phyloP scores from a whole-genome alignment of 2,113 vertebrate species.

The Cottus gobio region DNA sequence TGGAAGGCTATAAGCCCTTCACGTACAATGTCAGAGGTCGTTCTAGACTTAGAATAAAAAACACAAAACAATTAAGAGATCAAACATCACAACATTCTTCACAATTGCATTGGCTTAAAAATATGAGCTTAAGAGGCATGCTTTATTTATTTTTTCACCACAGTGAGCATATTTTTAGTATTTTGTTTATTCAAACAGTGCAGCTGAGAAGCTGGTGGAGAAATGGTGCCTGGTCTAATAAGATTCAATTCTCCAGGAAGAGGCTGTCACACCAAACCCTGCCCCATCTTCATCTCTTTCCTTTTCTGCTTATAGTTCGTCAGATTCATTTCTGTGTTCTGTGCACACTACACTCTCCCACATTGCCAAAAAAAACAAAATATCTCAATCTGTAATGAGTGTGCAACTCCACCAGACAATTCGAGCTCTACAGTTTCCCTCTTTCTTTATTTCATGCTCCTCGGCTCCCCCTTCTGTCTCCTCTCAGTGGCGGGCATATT shows the following conservation, averaged over 20 bases:
- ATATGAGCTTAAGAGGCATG: background rate
- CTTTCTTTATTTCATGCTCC: background rate
- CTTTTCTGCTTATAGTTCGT: slow-evolving; percentile 11
- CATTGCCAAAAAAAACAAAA: background rate
- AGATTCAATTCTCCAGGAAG: slow-evolving; percentile 44
- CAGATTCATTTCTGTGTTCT: slow-evolving; percentile 37
- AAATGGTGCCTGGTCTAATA: no score
- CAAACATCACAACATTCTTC: background rate
- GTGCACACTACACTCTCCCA: slow-evolving; percentile 21
- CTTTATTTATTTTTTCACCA: slow-evolving; percentile 1
- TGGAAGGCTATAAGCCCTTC: background rate
- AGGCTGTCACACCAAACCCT: slow-evolving; percentile 31
- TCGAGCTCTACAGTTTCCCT: background rate
- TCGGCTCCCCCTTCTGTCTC: background rate
- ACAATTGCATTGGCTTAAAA: slow-evolving; percentile 10
- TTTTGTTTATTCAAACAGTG: slow-evolving; percentile 44
- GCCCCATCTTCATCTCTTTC: slow-evolving; percentile 18
- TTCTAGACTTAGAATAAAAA: background rate
- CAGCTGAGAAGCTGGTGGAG: slow-evolving; percentile 11
- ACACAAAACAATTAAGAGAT: background rate
- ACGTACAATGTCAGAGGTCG: slow-evolving; percentile 1
- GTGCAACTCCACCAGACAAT: background rate
- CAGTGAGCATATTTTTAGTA: background rate
- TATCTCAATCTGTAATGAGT: background rate
- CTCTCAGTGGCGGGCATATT: background rate